Percentiles rank a stretch among this genome's conserved stretches.
Conservation (phyloP, 2,797 vertebrate genomes). For the Semotilus atromaculatus region DNA sequence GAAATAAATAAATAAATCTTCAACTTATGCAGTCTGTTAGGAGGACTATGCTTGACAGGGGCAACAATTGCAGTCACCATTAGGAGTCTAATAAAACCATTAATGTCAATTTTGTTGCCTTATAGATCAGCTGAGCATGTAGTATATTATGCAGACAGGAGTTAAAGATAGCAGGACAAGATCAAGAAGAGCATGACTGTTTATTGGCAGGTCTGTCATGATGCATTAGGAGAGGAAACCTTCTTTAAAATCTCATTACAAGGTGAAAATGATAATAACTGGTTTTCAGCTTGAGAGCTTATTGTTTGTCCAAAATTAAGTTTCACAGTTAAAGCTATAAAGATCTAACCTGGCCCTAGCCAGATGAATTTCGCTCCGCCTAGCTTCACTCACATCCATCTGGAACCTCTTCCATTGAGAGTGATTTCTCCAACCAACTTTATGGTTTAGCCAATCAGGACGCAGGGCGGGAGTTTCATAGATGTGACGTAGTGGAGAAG, state of each 20-base stretch:
- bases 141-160: background rate
- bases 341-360: too few species aligned
- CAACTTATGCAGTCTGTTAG: background rate
- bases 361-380: too few species aligned
- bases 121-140: conserved; percentile 20
- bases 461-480: too few species aligned
- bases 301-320: background rate
- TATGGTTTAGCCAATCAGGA: too few species aligned
- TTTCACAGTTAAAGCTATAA: conserved; percentile 1
- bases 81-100: conserved; percentile 51
- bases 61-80: conserved; percentile 34
- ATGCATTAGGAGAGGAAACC: background rate
- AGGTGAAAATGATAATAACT: background rate
- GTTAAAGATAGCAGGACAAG: conserved; percentile 20
- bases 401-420: too few species aligned
- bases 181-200: background rate
- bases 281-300: background rate
- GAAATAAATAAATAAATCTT: conserved; percentile 20
- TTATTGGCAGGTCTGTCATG: conserved; percentile 13
- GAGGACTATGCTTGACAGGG: conserved; percentile 12
- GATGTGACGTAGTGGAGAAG: too few species aligned
- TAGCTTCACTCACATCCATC: too few species aligned
- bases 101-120: conserved; percentile 36
- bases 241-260: background rate
- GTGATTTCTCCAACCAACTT: too few species aligned